A percentile compares a stretch with the other conserved stretches of the same genome.
These are phyloP conservation scores for Pteruthius melanotis DNA, from an alignment of 2,113 vertebrate species.

Conservation along the genomic window DNA sequence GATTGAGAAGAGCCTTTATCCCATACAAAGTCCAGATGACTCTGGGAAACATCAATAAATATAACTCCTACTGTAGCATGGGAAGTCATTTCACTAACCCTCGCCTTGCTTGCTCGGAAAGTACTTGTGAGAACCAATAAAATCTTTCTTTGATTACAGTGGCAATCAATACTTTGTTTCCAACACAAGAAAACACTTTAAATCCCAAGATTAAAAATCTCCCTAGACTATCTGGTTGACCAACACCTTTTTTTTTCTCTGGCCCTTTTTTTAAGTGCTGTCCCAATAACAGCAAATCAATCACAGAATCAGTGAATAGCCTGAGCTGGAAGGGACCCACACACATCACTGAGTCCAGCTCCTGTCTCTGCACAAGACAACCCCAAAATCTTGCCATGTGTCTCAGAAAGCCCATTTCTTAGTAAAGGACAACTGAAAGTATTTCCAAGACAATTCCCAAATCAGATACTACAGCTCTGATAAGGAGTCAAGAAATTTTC, in stretches of 20 bases:
- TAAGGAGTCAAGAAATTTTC: not conserved
- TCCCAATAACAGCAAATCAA: not conserved
- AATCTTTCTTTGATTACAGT: slow-evolving; percentile 3
- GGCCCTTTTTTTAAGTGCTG: not conserved
- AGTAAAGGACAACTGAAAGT: not conserved
- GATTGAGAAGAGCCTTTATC: not conserved
- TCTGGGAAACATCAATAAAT: slow-evolving; percentile 28
- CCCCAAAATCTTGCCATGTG: not conserved
- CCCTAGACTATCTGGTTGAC: not conserved
- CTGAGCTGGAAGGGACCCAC: not conserved
- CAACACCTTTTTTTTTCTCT: not conserved
- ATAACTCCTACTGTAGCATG: not conserved
- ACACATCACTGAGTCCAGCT: not conserved
- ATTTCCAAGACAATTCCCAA: not conserved
- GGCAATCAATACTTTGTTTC: not conserved
- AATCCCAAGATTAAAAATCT: not conserved
- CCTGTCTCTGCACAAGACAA: not conserved
- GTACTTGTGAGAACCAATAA: slow-evolving; percentile 14
- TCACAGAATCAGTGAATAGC: not conserved
- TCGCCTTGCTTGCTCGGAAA: not conserved
- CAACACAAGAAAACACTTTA: not conserved
- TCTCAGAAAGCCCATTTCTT: not conserved
- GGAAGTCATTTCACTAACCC: not conserved
- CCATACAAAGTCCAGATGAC: not conserved
- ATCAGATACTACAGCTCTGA: not conserved